Evolutionary conservation across 2,888 invertebrate species (phyloP), one percentile per base, ranked within the genome.

Genomic region (Cryptus armator): DNA sequence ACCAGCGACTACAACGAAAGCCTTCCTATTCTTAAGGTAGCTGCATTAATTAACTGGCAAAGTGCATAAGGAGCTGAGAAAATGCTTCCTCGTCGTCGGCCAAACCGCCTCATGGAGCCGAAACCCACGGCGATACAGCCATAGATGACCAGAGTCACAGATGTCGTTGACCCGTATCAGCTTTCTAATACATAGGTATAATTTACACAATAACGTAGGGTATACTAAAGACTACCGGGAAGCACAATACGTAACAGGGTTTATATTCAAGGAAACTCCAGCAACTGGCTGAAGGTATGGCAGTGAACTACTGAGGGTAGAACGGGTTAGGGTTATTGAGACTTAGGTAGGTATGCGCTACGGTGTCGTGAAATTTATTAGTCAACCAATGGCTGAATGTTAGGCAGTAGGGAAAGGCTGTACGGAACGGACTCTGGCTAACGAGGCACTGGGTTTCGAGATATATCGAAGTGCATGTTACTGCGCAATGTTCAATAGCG

Each of bases 41-140:
- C 87, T 86, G 86, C 90, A 89, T 90, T 90, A 89, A 90, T 90
- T 90, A 90, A 90, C 89, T 86, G 84, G 76, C 87, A 83, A 87
- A 87, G 87, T 87, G 75, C 75, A 76, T 64, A 85, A 90, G 86
- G 85, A 86, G 86, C 86, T 74, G 81, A 74, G 83, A 76, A 86
- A 87, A 89, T 89, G 89, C 88, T 90, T 87, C 86, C 76, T 81
- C 79, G 43, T 51, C 48, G 46, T 74, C 16, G 67, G 10, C 3
- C 9, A 16, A 44, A 19, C 24, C 64, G 16, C 37, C 51, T 14
- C 59, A 59, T 29, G 37, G 37, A 37, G 37, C 32, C 32, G 32
- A 19, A 9, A 56, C 56, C 48, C 68, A 9, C 56, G 70, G 68
- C 75, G 62, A 75, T 76, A 68, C 51, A n/a, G 48, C 48, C 75